These are phyloP conservation scores for Odontocolon sp. DNA, from an alignment of 2,888 invertebrate species.

Conservation along the genomic window DNA sequence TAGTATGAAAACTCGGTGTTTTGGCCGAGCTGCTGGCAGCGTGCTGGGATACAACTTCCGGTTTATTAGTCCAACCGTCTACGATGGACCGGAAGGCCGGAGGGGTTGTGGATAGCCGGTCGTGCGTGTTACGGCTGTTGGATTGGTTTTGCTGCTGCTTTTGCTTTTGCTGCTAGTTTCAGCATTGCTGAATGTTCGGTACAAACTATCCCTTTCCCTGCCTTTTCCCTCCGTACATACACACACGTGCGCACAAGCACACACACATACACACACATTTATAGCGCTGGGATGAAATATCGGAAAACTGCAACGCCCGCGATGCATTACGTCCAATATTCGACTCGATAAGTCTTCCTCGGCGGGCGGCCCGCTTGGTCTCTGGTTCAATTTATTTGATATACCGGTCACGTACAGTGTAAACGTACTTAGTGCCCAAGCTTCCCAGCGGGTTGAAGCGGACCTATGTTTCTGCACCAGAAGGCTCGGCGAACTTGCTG, in stretches of 20 bases:
- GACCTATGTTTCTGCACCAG: no score
- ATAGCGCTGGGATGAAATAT: slow-evolving; percentile 62
- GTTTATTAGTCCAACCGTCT: slow-evolving; percentile 50
- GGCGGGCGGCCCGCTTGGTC: slow-evolving; percentile 35
- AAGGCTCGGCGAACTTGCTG: slow-evolving; percentile 23
- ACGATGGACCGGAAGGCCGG: slow-evolving; percentile 43
- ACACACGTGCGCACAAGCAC: neutral
- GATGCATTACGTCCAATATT: slow-evolving; percentile 66
- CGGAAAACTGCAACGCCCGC: slow-evolving; percentile 63
- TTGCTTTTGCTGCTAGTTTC: neutral
- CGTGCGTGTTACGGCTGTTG: slow-evolving; percentile 37
- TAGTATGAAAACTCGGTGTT: neutral
- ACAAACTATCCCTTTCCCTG: neutral
- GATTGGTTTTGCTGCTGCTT: slow-evolving; percentile 9
- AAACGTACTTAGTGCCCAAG: slow-evolving; percentile 61
- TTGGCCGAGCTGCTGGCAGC: slow-evolving; percentile 32
- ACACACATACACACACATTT: neutral
- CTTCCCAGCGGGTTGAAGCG: no score
- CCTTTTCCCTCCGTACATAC: neutral
- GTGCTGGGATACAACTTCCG: slow-evolving; percentile 36
- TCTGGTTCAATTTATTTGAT: slow-evolving; percentile 57
- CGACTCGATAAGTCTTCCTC: slow-evolving; percentile 64
- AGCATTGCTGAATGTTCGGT: neutral
- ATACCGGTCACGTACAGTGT: slow-evolving; percentile 64
- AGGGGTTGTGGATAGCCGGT: slow-evolving; percentile 18